These are phyloP conservation scores for Agonopterix arenella DNA, from an alignment of 2,888 invertebrate genomes.

Conservation along the genomic window DNA sequence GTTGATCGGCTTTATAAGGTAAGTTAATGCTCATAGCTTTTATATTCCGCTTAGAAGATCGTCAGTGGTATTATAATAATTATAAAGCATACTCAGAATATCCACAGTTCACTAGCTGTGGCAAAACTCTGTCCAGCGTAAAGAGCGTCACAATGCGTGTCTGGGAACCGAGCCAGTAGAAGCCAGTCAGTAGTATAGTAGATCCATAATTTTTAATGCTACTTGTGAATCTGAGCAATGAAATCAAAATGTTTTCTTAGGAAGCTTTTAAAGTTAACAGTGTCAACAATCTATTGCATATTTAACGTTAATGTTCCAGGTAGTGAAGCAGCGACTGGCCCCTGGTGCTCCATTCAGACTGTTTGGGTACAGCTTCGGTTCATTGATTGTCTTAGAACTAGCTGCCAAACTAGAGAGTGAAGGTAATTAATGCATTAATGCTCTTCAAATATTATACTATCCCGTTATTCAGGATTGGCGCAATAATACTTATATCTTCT, in stretches of 20 bases:
- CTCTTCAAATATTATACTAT: too few relatives aligned
- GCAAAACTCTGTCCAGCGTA: too few relatives aligned
- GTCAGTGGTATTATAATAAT: too few relatives aligned
- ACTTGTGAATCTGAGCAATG: background rate
- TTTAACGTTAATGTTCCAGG: conserved; percentile 49
- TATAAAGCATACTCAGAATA: too few relatives aligned
- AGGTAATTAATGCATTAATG: conserved; percentile 53
- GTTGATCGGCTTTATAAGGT: conserved; percentile 73
- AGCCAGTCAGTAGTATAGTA: background rate
- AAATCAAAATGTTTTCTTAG: background rate
- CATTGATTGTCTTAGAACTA: conserved; percentile 85
- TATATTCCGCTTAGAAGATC: conserved; percentile 7
- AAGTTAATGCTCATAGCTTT: conserved; percentile 8
- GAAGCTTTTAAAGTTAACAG: background rate
- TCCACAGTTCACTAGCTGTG: too few relatives aligned
- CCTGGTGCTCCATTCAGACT: conserved; percentile 82
- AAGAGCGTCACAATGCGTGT: too few relatives aligned
- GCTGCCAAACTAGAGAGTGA: conserved; percentile 82
- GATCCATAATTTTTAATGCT: background rate
- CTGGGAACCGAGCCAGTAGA: too few relatives aligned
- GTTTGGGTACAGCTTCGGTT: conserved; percentile 93
- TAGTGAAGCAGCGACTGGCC: conserved; percentile 74
- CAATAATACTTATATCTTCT: too few relatives aligned
- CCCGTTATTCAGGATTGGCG: too few relatives aligned
- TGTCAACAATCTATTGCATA: too few relatives aligned